Evolutionary conservation across 1,140 invertebrate genomes (phyloP), one percentile per base, ranked within the genome.

Genomic region (Leptopilina boulardi): DNA sequence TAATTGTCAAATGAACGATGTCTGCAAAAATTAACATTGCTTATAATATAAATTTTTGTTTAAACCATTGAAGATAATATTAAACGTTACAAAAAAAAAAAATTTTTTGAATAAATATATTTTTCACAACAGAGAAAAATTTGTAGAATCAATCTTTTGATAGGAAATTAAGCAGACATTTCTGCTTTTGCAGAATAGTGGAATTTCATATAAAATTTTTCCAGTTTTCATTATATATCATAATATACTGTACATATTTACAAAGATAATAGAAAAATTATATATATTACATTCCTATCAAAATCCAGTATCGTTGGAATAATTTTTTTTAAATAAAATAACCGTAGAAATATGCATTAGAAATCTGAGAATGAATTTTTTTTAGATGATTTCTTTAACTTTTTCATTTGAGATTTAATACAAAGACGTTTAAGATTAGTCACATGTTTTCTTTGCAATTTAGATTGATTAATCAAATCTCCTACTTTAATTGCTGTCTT

Each of bases 201-300:
- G 11, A 4, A 10, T 54, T 19, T 19, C 9, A 10, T 19, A 19
- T 8, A 19, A 4, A 5, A 18, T 19, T 18, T 18, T 19, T 54
- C n/a, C 9, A 54, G 18, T n/a, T 10, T 19, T 54, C 5, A 9
- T 54, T n/a, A n/a, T n/a, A n/a, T 21, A 11, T 54, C 51, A 38
- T 8, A 9, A 54, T 21, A 54, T 21, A 54, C 51, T 54, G 51
- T 54, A 18, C 19, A 54, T 54, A 54, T 54, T 21, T 54, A 54
- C 19, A 54, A n/a, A 54, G n/a, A 21, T 54, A 10, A 54, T 54
- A 54, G 8, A 54, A 54, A 54, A 54, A 21, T 54, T n/a, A 54
- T 19, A 8, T 19, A n/a, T n/a, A n/a, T n/a, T 21, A 9, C 51
- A 54, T 18, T 54, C 10, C 51, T 10, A 19, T 11, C 21, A n/a